phyloP scores from a whole-genome alignment of 2,797 vertebrate species.

The Alauda arvensis region DNA sequence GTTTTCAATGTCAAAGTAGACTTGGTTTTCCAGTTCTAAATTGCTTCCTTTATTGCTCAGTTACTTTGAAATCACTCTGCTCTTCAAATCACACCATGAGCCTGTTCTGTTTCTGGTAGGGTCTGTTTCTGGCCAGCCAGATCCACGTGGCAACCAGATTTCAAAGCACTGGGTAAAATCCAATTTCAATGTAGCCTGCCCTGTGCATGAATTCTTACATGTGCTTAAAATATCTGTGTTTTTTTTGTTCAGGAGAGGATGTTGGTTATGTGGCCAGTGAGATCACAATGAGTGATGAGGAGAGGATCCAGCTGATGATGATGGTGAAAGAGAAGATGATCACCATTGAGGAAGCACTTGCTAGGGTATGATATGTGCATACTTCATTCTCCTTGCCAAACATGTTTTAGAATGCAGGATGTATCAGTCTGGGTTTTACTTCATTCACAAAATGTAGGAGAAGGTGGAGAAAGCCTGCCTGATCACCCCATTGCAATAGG shows the following conservation, averaged over 20 bases:
- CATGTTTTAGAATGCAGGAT: background rate
- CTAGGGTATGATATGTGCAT: conserved; percentile 80
- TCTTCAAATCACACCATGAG: background rate
- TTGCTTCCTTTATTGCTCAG: background rate
- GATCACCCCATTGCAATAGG: background rate
- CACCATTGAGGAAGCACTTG: conserved; percentile 95
- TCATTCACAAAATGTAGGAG: background rate
- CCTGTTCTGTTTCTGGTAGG: background rate
- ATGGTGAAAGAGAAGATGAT: conserved; percentile 99
- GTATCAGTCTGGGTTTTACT: background rate
- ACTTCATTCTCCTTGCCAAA: background rate
- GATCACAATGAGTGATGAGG: conserved; percentile 98
- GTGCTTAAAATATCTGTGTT: background rate
- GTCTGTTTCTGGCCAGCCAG: background rate
- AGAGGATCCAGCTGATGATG: conserved; percentile 98
- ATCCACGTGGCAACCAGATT: background rate
- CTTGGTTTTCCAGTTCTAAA: background rate
- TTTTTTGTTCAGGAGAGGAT: conserved; percentile 83
- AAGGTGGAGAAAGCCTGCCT: background rate
- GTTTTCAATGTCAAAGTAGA: background rate
- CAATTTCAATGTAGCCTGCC: background rate
- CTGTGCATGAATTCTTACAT: fast-evolving
- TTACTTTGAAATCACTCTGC: background rate
- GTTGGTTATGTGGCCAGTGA: conserved; percentile 96
- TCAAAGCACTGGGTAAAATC: background rate